Conservation (phyloP, 2,113 vertebrate genomes). For the Cacatua alba region DNA sequence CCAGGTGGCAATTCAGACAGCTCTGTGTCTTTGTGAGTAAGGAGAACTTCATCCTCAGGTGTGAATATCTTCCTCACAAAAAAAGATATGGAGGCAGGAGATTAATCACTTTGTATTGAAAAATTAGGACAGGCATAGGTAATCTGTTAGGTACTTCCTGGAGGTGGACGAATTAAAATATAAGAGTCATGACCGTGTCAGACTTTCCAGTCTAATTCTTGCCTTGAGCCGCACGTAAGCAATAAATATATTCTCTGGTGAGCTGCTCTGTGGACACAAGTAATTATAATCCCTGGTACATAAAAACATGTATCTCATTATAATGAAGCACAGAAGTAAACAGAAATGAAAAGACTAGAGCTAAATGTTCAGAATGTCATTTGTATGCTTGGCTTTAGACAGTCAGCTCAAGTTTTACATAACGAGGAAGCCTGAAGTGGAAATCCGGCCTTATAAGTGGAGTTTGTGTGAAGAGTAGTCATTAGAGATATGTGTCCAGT, state of each 20-base stretch:
- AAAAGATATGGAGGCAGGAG: not conserved
- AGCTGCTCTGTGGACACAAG: not conserved
- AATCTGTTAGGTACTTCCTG: not conserved
- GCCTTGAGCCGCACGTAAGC: not conserved
- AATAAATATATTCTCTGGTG: conserved; percentile 19
- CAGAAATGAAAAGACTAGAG: conserved; percentile 16
- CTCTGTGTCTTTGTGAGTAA: not conserved
- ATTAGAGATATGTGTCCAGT: not conserved
- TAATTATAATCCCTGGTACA: not conserved
- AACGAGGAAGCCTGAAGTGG: not conserved
- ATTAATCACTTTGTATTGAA: not conserved
- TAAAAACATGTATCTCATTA: not conserved
- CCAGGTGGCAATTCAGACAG: not conserved
- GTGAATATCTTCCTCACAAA: not conserved
- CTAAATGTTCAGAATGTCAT: not conserved
- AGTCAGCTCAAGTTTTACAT: not conserved
- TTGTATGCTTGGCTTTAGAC: not conserved
- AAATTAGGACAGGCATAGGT: not conserved
- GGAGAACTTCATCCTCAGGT: not conserved
- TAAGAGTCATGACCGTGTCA: not conserved
- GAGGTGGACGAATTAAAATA: not conserved
- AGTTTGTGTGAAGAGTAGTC: not conserved
- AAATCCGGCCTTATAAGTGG: not conserved
- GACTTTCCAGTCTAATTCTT: conserved; percentile 22
- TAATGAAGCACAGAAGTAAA: conserved; percentile 16